Base-by-base conservation (phyloP, 1,140 invertebrate species). In the Mya arenaria region DNA sequence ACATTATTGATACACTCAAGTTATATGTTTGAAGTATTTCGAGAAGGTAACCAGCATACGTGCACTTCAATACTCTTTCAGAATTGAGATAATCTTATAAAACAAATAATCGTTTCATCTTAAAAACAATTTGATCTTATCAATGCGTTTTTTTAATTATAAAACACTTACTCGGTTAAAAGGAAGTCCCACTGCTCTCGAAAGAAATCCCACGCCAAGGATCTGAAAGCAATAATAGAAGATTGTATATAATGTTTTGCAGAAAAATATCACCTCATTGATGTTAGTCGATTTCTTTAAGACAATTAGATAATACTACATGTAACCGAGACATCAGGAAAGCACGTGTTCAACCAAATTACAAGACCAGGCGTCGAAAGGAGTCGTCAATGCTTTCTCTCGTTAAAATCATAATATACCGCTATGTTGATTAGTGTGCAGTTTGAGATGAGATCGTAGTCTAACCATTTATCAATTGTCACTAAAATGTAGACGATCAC, bases 171-270 rank as follows among this genome's bases (percentile, higher is more conserved):
- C 79, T 73, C 62, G 25, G 65, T 66, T 1, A 73, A 39, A 19
- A 82, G 28, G 3, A 55, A 39, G 17, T 94, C 89, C 96, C 96
- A 97, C 71, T 96, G 95, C 0, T 95, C 94, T 88, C 96, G 94
- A 1, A 97, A 91, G 92, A 96, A 96, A 84, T 96, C 93, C 96
- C 96, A 97, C 4, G 96, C 96, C 6, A 96, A 90, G 6, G 95
- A 92, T 71, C 95, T 93, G 15, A 39, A 80, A 80, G n/a, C 37
- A 30, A 48, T 65, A 5, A 41, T 15, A 39, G 41, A 37, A 34
- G 32, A 56, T 66, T 13, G 13, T 13, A 30, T 36, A 34, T 10
- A 13, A 36, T 13, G 10, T n/a, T 60, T 6, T 15, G 8, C 13
- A 23, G 17, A 30, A 17, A 41, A 17, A 6, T 15, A 17, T 32